A percentile compares a stretch with the other conserved stretches of the same genome.
Conservation (phyloP, 2,888 invertebrate genomes). For the Platerodrilus igneus region DNA sequence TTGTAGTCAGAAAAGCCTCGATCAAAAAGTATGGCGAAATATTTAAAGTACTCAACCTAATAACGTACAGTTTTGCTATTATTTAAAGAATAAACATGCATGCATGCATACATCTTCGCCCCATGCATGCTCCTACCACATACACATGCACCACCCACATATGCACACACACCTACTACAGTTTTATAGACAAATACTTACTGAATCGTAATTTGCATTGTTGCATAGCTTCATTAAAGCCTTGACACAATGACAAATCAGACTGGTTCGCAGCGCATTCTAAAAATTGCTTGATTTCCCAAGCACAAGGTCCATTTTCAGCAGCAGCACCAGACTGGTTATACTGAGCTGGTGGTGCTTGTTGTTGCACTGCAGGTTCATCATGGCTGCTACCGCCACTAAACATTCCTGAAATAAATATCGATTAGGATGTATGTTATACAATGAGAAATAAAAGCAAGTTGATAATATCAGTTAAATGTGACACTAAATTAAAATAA, state of each 20-base stretch:
- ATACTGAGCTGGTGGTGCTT: conserved; percentile 45
- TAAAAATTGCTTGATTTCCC: conserved; percentile 94
- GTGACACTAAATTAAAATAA: too few relatives aligned
- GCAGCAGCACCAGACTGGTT: conserved; percentile 48
- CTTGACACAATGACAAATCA: conserved; percentile 89
- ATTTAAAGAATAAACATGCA: too few relatives aligned
- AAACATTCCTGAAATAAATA: conserved; percentile 14
- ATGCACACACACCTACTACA: background rate
- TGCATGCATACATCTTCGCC: too few relatives aligned
- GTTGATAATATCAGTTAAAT: too few relatives aligned
- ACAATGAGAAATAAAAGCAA: too few relatives aligned
- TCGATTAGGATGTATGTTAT: background rate
- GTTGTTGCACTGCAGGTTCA: conserved; percentile 46
- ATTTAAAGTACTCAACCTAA: too few relatives aligned
- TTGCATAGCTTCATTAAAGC: conserved; percentile 94
- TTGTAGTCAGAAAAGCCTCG: too few relatives aligned
- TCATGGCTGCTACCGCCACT: conserved; percentile 49
- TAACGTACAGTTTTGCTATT: too few relatives aligned
- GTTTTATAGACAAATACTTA: conserved; percentile 39
- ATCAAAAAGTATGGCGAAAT: too few relatives aligned
- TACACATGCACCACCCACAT: too few relatives aligned
- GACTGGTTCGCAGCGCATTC: conserved; percentile 89
- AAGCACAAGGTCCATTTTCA: conserved; percentile 77
- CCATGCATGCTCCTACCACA: too few relatives aligned
- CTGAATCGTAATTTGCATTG: conserved; percentile 87